Evolutionary conservation across 1,140 invertebrate genomes (phyloP).

Genomic region (Drosophila mayri): DNA sequence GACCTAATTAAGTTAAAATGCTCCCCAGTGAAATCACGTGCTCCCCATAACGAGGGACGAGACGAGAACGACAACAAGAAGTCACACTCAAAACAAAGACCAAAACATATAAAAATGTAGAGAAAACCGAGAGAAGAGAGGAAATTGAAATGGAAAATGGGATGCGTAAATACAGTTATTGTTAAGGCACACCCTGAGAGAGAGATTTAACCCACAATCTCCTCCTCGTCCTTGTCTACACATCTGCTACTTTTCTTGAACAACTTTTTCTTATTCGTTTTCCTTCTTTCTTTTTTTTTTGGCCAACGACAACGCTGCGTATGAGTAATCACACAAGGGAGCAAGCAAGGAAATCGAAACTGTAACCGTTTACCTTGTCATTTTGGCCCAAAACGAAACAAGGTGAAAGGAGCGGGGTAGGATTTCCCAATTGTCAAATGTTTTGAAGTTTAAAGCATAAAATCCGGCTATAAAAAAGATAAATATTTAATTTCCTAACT

Average conservation of each 20-base stretch:
- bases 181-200: neutral
- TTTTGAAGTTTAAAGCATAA: constrained; percentile 2
- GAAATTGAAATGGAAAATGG: constrained; percentile 26
- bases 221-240: neutral
- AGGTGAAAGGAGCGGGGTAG: neutral
- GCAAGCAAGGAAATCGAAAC: constrained; percentile 52
- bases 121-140: neutral
- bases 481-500: constrained; percentile 9
- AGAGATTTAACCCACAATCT: constrained; percentile 21
- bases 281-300: constrained; percentile 2
- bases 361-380: constrained; percentile 64
- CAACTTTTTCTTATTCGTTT: constrained; percentile 28
- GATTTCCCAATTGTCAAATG: constrained; percentile 16
- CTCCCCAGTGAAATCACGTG: constrained; percentile 80
- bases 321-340: constrained; percentile 63
- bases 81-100: constrained; percentile 28
- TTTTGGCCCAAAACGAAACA: neutral
- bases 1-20: constrained; percentile 82
- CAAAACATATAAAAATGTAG: constrained; percentile 4
- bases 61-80: constrained; percentile 33
- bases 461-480: constrained; percentile 5
- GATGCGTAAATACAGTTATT: constrained; percentile 53
- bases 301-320: constrained; percentile 49
- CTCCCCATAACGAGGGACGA: constrained; percentile 56
- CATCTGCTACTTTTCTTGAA: constrained; percentile 13